phyloP scores from a whole-genome alignment of 1,140 invertebrate species.

The Bombyx mandarina region DNA sequence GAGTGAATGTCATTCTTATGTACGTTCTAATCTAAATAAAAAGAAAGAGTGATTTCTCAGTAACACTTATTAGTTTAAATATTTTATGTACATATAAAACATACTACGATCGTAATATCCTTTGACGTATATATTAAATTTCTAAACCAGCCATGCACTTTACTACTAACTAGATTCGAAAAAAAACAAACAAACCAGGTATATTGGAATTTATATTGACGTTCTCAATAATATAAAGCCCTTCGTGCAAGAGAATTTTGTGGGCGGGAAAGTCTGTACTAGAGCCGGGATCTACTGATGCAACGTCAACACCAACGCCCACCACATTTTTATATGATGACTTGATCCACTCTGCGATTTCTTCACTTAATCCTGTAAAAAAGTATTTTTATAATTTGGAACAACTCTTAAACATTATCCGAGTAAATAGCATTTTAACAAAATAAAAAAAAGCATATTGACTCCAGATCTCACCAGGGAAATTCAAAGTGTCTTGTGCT shows the following conservation, averaged over 20 bases:
- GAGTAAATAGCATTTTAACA: neutral
- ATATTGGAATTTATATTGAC: slow-evolving; percentile 67
- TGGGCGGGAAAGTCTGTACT: slow-evolving; percentile 37
- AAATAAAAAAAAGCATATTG: neutral
- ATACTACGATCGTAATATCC: no score
- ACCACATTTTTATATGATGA: slow-evolving; percentile 71
- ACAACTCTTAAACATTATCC: neutral
- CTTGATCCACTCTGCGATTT: slow-evolving; percentile 74
- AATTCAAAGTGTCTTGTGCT: slow-evolving; percentile 12
- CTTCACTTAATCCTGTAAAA: slow-evolving; percentile 66
- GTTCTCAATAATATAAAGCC: slow-evolving; percentile 76
- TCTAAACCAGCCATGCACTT: no score
- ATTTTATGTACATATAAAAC: no score
- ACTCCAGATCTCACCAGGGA: slow-evolving; percentile 19
- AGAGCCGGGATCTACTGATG: slow-evolving; percentile 74
- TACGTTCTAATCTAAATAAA: no score
- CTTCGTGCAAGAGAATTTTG: slow-evolving; percentile 53
- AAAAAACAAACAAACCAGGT: slow-evolving; percentile 38
- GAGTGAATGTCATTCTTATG: no score
- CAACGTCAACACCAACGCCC: slow-evolving; percentile 77
- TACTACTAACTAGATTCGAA: no score
- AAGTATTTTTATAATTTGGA: neutral
- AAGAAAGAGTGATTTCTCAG: no score
- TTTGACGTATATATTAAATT: no score
- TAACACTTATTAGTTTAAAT: no score